A percentile compares a stretch with the other conserved stretches of the same genome.
Evolutionary conservation across 2,797 vertebrate genomes (phyloP).

Genomic region (Yasuhikotakia modesta): DNA sequence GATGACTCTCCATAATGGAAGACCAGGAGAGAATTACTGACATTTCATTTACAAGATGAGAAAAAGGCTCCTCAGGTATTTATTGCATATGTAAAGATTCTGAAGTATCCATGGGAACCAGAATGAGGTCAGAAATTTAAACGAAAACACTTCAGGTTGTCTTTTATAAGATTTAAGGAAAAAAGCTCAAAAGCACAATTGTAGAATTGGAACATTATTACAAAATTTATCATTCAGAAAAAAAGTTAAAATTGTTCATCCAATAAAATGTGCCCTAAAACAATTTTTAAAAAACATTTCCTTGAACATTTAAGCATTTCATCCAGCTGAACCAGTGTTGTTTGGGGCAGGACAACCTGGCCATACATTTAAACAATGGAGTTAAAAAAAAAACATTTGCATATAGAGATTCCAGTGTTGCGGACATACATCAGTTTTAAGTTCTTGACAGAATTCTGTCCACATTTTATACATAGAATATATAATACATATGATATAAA

Average conservation of each 20-base stretch:
- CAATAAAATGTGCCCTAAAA: no score
- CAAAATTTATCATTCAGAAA: background rate
- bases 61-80: slow-evolving; percentile 24
- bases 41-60: slow-evolving; percentile 35
- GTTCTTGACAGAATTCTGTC: no score
- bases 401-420: background rate
- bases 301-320: background rate
- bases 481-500: no score
- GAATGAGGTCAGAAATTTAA: slow-evolving; percentile 21
- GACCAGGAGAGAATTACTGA: slow-evolving; percentile 12
- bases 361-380: background rate
- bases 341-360: background rate
- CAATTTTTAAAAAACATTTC: background rate
- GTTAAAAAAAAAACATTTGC: no score
- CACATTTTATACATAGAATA: no score
- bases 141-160: slow-evolving; percentile 15
- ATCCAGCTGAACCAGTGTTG: background rate
- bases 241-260: no score
- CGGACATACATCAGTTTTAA: no score
- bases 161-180: slow-evolving; percentile 1
- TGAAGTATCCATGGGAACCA: slow-evolving; percentile 42
- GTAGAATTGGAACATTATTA: background rate
- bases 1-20: slow-evolving; percentile 4
- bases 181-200: background rate
- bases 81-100: slow-evolving; percentile 2